phyloP scores from a whole-genome alignment of 1,140 invertebrate genomes.

The Pissodes strobi region DNA sequence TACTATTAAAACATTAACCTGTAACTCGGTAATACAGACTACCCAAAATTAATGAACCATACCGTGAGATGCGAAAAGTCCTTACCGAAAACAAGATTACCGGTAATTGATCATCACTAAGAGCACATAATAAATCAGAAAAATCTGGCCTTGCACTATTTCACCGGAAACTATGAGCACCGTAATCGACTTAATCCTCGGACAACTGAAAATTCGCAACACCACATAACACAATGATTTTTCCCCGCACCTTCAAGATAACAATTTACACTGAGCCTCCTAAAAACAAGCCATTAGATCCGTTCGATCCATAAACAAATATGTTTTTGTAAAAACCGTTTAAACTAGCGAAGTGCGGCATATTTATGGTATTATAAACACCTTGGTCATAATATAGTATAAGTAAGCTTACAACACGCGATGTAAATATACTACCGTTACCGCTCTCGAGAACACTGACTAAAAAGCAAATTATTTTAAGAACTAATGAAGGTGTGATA shows the following conservation, averaged over 20 bases:
- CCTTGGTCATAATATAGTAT: slow-evolving; percentile 9
- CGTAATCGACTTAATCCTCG: too few relatives aligned
- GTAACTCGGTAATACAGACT: too few relatives aligned
- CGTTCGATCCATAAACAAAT: slow-evolving; percentile 22
- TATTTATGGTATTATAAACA: slow-evolving; percentile 34
- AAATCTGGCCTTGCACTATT: too few relatives aligned
- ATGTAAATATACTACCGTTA: slow-evolving; percentile 28
- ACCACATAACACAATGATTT: not conserved
- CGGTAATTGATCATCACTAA: too few relatives aligned
- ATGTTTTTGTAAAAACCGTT: slow-evolving; percentile 19
- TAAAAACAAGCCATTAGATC: slow-evolving; percentile 14
- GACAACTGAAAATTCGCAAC: slow-evolving; percentile 6
- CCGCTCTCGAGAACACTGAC: not conserved
- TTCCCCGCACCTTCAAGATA: slow-evolving; percentile 6
- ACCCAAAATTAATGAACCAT: too few relatives aligned
- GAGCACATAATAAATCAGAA: too few relatives aligned
- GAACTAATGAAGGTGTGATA: slow-evolving; percentile 20
- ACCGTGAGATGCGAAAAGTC: too few relatives aligned
- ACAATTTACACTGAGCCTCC: slow-evolving; percentile 1
- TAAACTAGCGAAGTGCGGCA: slow-evolving; percentile 7
- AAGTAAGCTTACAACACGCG: slow-evolving; percentile 18
- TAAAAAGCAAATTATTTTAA: slow-evolving; percentile 29
- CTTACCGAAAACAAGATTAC: too few relatives aligned
- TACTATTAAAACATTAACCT: too few relatives aligned
- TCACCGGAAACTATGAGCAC: too few relatives aligned